Evolutionary conservation across 2,888 invertebrate genomes (phyloP).

Genomic region (Phortica okadai): DNA sequence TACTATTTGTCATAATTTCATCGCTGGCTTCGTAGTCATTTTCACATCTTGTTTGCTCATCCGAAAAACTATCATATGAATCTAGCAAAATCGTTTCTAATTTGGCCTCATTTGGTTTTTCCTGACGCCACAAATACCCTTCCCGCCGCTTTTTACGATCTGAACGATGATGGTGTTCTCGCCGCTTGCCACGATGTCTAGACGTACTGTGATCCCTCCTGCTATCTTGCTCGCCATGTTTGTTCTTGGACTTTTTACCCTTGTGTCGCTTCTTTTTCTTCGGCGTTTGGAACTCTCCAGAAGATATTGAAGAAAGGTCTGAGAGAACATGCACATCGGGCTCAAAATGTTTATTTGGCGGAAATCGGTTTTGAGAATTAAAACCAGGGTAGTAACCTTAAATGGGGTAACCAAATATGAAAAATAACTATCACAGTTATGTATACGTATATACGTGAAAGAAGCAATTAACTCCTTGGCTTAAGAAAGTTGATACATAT

Average conservation of each 20-base stretch:
- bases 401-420: not conserved
- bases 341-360: not conserved
- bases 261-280: slow-evolving; percentile 52
- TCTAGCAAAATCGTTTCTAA: slow-evolving; percentile 47
- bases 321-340: slow-evolving; percentile 36
- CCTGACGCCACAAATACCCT: not conserved
- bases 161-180: slow-evolving; percentile 20
- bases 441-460: too few species aligned
- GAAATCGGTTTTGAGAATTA: not conserved
- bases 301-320: slow-evolving; percentile 55
- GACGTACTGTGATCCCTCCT: slow-evolving; percentile 43
- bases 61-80: slow-evolving; percentile 51
- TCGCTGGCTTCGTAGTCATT: not conserved
- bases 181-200: slow-evolving; percentile 28
- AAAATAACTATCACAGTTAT: not conserved
- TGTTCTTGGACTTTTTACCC: slow-evolving; percentile 42
- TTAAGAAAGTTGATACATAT: too few species aligned
- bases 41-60: slow-evolving; percentile 48
- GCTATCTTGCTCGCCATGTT: slow-evolving; percentile 54
- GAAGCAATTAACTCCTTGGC: too few species aligned
- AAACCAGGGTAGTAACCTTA: not conserved
- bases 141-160: slow-evolving; percentile 37
- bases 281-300: slow-evolving; percentile 50
- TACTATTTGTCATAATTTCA: not conserved
- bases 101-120: not conserved